phyloP scores from a whole-genome alignment of 1,140 invertebrate species.

The Trichonephila clavata region DNA sequence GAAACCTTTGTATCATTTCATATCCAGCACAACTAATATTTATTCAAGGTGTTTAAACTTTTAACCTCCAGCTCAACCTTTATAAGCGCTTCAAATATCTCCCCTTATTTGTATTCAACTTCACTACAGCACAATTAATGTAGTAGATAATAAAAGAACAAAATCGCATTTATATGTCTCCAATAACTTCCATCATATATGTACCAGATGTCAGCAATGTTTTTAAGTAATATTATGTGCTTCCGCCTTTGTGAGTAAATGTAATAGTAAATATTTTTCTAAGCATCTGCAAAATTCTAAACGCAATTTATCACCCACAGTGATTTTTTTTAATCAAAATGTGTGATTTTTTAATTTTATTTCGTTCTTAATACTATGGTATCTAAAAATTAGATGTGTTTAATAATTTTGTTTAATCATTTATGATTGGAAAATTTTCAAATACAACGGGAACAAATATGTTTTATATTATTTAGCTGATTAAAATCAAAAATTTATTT shows the following conservation, averaged over 20 bases:
- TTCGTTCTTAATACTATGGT: too few relatives aligned
- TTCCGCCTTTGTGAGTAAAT: conserved; percentile 39
- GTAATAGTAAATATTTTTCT: conserved; percentile 12
- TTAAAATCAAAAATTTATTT: too few relatives aligned
- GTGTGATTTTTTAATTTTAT: too few relatives aligned
- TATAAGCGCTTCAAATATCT: not conserved
- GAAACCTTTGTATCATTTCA: not conserved
- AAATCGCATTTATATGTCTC: conserved; percentile 8
- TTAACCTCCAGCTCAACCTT: conserved; percentile 17
- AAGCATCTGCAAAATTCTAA: not conserved
- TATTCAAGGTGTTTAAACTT: not conserved
- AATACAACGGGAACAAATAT: too few relatives aligned
- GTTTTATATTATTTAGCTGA: too few relatives aligned
- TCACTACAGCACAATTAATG: conserved; percentile 5
- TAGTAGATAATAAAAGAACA: conserved; percentile 34
- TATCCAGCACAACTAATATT: not conserved
- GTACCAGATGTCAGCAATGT: not conserved
- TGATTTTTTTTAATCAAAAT: too few relatives aligned
- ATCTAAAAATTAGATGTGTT: too few relatives aligned
- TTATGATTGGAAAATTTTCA: too few relatives aligned
- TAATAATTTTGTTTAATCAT: too few relatives aligned
- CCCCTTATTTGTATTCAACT: not conserved
- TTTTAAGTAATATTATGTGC: conserved; percentile 17
- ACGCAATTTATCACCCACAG: too few relatives aligned
- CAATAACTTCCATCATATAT: conserved; percentile 3